Evolutionary conservation across 2,113 vertebrate genomes (phyloP).

Genomic region (Dipodomys stephensi): DNA sequence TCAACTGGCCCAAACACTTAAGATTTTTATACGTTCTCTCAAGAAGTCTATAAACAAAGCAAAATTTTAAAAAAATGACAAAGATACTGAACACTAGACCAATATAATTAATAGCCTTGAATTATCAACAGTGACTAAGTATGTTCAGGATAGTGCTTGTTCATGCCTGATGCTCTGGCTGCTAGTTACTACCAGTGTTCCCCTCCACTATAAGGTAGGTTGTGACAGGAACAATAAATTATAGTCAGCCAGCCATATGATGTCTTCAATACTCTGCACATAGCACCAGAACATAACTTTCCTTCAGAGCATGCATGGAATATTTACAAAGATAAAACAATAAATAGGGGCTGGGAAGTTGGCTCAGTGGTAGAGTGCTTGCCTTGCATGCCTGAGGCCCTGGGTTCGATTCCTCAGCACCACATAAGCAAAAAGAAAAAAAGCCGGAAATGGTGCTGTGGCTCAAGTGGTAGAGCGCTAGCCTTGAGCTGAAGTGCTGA

Average conservation of each 20-base stretch:
- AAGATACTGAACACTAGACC: background rate
- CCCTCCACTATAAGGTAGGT: background rate
- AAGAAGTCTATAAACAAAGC: constrained; percentile 9
- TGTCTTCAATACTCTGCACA: background rate
- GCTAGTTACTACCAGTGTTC: background rate
- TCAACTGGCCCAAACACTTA: background rate
- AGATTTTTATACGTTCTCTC: background rate
- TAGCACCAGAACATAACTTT: background rate
- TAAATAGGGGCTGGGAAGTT: too few species aligned
- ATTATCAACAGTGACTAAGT: background rate
- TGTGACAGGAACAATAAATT: background rate
- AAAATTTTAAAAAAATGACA: background rate
- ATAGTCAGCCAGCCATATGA: background rate
- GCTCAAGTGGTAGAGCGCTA: too few species aligned
- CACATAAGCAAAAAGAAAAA: too few species aligned
- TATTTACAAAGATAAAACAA: background rate
- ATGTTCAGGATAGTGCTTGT: background rate
- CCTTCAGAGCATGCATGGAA: background rate
- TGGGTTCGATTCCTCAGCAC: too few species aligned
- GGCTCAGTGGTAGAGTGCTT: too few species aligned
- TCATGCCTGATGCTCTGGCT: background rate
- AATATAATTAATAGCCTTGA: background rate
- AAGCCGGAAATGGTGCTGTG: too few species aligned
- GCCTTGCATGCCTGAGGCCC: too few species aligned
- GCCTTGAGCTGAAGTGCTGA: too few species aligned